Percentiles rank a stretch among this genome's conserved stretches.
phyloP scores from a whole-genome alignment of 2,888 invertebrate genomes.

The Lycophotia porphyrea region DNA sequence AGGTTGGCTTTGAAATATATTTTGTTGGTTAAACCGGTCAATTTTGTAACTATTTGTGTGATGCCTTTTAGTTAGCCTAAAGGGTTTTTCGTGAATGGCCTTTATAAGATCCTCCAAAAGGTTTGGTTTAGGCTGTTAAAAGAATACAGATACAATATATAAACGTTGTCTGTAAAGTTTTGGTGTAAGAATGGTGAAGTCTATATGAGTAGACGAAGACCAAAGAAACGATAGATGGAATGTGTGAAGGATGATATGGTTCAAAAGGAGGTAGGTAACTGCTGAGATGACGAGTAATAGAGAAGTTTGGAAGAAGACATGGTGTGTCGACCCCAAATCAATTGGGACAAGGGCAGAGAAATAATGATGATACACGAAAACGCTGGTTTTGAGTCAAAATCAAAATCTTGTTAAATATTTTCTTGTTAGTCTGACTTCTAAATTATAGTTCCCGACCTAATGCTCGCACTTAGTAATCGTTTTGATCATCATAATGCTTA shows the following conservation, averaged over 20 bases:
- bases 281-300: too few relatives aligned
- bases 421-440: neutral
- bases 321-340: too few relatives aligned
- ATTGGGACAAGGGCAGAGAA: too few relatives aligned
- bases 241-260: too few relatives aligned
- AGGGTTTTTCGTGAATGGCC: neutral
- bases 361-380: neutral
- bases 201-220: too few relatives aligned
- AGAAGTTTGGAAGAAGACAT: too few relatives aligned
- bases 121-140: neutral
- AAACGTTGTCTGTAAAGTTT: neutral
- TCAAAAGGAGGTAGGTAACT: too few relatives aligned
- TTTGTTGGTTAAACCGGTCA: neutral
- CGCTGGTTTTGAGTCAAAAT: neutral
- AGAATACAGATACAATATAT: neutral
- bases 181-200: too few relatives aligned
- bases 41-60: neutral
- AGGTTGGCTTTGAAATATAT: conserved; percentile 11
- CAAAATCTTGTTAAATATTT: neutral
- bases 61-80: neutral
- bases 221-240: too few relatives aligned
- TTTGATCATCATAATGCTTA: conserved; percentile 15
- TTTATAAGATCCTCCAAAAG: neutral
- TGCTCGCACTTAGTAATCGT: neutral
- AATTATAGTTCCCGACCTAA: conserved; percentile 5